Conservation (phyloP, 2,797 vertebrate genomes). For the Sitta carolinensis region DNA sequence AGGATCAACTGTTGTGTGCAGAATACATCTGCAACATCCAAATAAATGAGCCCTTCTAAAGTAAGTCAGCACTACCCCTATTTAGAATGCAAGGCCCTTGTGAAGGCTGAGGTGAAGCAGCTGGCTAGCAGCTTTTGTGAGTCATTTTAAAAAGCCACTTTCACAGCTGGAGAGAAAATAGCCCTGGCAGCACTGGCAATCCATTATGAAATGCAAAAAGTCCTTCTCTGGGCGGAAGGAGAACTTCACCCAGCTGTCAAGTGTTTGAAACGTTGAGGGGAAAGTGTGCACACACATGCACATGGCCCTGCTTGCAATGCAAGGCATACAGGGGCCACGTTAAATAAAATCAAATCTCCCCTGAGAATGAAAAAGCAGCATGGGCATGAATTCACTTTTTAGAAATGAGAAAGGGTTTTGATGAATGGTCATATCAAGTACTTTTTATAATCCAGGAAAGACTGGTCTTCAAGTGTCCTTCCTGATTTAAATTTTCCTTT, state of each 20-base stretch:
- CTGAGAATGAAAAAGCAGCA: conserved; percentile 21
- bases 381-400: conserved; percentile 33
- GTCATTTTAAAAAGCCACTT: conserved; percentile 72
- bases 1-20: conserved; percentile 43
- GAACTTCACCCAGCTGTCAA: conserved; percentile 80
- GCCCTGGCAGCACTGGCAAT: conserved; percentile 70
- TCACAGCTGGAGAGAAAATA: conserved; percentile 80
- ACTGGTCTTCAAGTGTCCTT: neutral
- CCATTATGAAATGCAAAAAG: conserved; percentile 75
- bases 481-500: conserved; percentile 5
- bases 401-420: conserved; percentile 60
- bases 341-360: conserved; percentile 66
- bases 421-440: conserved; percentile 6
- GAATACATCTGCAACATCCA: conserved; percentile 66
- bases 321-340: conserved; percentile 40
- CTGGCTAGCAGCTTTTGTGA: conserved; percentile 75
- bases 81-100: conserved; percentile 71
- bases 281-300: neutral
- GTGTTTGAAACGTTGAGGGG: conserved; percentile 66
- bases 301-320: conserved; percentile 28
- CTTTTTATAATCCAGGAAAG: neutral
- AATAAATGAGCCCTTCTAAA: conserved; percentile 74
- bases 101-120: conserved; percentile 75
- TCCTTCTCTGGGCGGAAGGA: conserved; percentile 77
- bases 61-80: conserved; percentile 60